Evolutionary conservation across 1,140 invertebrate genomes (phyloP).

Genomic region (Nasonia vitripennis): DNA sequence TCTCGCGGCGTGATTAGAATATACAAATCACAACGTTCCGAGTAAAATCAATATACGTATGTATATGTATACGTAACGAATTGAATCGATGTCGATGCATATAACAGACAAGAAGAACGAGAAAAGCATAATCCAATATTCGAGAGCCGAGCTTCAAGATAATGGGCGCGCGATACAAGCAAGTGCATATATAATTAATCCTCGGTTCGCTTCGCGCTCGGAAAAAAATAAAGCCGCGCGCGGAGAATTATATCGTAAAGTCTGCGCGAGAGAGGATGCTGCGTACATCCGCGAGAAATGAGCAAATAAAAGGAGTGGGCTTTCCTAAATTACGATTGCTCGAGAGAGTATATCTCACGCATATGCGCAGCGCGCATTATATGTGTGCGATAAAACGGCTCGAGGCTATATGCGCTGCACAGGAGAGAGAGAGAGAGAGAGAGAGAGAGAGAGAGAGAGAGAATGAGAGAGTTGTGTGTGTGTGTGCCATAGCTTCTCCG

Average conservation of each 20-base stretch:
- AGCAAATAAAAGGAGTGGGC: background rate
- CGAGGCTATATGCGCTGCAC: background rate
- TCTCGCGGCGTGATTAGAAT: background rate
- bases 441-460: too few species aligned
- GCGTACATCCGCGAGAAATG: background rate
- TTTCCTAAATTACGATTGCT: constrained; percentile 31
- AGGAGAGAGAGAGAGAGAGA: too few species aligned
- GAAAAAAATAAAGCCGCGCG: background rate
- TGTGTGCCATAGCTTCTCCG: background rate
- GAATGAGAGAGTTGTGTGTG: background rate
- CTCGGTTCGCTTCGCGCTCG: background rate
- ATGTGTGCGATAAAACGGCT: background rate
- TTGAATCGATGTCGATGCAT: background rate
- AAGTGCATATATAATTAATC: constrained; percentile 24
- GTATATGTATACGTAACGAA: background rate
- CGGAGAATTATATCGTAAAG: constrained; percentile 11
- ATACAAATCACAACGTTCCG: background rate
- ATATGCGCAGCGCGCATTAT: background rate
- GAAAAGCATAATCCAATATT: constrained; percentile 36
- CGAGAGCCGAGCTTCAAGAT: constrained; percentile 11
- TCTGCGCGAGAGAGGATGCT: background rate
- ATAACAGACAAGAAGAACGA: too few species aligned
- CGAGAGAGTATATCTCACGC: background rate
- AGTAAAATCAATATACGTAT: background rate
- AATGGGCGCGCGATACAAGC: background rate